Evolutionary conservation across 1,140 invertebrate species (phyloP), one percentile per base, ranked within the genome.

Genomic region (Drosophila aff.): DNA sequence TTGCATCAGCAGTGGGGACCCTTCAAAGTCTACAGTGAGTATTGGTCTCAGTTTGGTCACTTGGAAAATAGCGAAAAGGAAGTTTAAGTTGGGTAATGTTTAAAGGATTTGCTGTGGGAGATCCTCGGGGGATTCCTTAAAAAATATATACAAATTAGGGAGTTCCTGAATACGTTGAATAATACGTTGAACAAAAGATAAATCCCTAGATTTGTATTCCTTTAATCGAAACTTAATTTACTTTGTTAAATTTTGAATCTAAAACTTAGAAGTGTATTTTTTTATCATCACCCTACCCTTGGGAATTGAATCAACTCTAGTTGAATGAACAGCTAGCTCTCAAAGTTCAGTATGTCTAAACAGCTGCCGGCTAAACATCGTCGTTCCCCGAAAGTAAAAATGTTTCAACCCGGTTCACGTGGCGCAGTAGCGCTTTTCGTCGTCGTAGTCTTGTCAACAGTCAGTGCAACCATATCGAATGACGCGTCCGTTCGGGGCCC

Each of bases 21-120:
- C 65, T 93, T 95, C 91, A 95, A 95, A 94, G 94, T 95, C 84
- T 95, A 95, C 93, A 95, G 95, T 95, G 93, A 95, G 95, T 95
- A 87, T 81, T 83, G 83, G 71, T 63, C 76, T 52, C 41, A 43
- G n/a, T 60, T 59, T 41, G 60, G 40, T 47, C 23, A 23, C 18
- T 28, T n/a, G 16, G 10, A n/a, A 58, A 31, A 60, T n/a, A 31
- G 53, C n/a, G 26, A 21, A 61, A 33, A 21, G 23, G 57, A 6
- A 23, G 21, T 43, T 26, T 33, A 31, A 16, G 40, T 41, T n/a
- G 3, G 13, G 55, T 28, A 36, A 44, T 71, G n/a, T 38, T 38
- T 71, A 38, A 71, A 60, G 26, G 21, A 49, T 31, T 41, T n/a
- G 21, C 33, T 41, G 43, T 36, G 28, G 21, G 46, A 8, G 16